A percentile compares a stretch with the other conserved stretches of the same genome.
phyloP scores from a whole-genome alignment of 2,797 vertebrate species.

The Pristis pectinata region DNA sequence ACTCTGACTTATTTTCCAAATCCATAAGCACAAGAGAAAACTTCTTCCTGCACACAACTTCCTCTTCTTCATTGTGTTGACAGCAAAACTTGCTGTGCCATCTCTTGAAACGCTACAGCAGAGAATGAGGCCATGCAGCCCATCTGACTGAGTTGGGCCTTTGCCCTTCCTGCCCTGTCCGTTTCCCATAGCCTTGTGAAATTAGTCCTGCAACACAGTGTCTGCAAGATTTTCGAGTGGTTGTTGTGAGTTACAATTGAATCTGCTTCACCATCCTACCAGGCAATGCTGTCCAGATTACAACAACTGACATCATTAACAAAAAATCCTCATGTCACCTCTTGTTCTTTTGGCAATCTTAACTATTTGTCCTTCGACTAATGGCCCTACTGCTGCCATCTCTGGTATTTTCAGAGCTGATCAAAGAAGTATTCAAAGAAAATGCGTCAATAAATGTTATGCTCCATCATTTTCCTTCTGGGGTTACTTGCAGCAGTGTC shows the following conservation, averaged over 20 bases:
- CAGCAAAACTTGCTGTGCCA: not conserved
- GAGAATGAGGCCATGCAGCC: not conserved
- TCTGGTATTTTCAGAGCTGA: not conserved
- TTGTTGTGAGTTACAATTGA: not conserved
- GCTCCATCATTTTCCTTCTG: not conserved
- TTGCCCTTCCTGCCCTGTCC: not conserved
- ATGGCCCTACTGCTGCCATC: not conserved
- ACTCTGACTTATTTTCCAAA: not conserved
- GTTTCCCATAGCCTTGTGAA: not conserved
- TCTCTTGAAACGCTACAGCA: not conserved
- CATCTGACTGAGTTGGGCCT: not conserved
- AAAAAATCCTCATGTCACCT: not conserved
- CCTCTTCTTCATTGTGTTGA: not conserved
- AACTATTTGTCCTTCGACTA: not conserved
- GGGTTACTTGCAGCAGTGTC: not conserved
- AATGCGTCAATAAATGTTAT: not conserved
- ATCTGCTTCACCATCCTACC: not conserved
- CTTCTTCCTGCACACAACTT: not conserved
- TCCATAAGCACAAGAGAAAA: not conserved
- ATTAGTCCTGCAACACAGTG: no score
- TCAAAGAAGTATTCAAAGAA: not conserved
- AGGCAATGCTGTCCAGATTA: no score
- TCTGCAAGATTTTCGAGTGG: not conserved
- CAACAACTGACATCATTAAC: not conserved
- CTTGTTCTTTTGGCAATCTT: not conserved